These are phyloP conservation scores for Elaeidobius kamerunicus DNA, from an alignment of 2,888 invertebrate species.

Conservation along the genomic window DNA sequence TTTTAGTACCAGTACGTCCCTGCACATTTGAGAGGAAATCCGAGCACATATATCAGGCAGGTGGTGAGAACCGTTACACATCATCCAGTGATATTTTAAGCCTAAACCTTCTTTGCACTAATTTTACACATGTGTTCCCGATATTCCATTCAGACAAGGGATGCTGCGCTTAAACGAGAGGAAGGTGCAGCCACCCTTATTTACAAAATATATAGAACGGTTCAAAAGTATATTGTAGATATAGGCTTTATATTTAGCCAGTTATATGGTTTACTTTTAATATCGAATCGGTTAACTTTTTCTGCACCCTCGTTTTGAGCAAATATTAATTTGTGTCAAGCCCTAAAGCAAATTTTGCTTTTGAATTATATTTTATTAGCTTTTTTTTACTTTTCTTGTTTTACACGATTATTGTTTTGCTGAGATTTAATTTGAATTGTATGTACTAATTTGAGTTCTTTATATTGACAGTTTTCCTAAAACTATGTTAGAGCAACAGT, in stretches of 20 bases:
- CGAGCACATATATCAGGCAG: constrained; percentile 22
- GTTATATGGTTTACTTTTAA: not conserved
- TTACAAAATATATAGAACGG: constrained; percentile 6
- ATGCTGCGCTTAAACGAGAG: constrained; percentile 19
- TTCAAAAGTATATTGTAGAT: not conserved
- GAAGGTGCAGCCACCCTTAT: constrained; percentile 23
- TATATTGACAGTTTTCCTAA: too few species aligned
- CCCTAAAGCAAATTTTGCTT: not conserved
- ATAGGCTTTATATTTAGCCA: not conserved
- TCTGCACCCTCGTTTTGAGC: too few species aligned
- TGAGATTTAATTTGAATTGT: too few species aligned
- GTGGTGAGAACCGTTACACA: constrained; percentile 30
- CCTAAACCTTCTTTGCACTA: constrained; percentile 23
- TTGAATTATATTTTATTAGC: not conserved
- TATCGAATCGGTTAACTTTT: not conserved
- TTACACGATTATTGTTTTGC: too few species aligned
- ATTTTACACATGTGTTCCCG: constrained; percentile 29
- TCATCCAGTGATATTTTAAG: constrained; percentile 26
- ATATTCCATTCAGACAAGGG: constrained; percentile 20
- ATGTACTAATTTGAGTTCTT: too few species aligned
- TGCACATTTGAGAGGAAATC: constrained; percentile 23
- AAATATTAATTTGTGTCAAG: too few species aligned
- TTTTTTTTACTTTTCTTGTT: not conserved
- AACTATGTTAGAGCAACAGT: too few species aligned
- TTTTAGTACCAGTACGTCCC: constrained; percentile 3